These are phyloP conservation scores for Nothobranchius furzeri DNA, from an alignment of 2,113 vertebrate genomes.

Conservation along the genomic window DNA sequence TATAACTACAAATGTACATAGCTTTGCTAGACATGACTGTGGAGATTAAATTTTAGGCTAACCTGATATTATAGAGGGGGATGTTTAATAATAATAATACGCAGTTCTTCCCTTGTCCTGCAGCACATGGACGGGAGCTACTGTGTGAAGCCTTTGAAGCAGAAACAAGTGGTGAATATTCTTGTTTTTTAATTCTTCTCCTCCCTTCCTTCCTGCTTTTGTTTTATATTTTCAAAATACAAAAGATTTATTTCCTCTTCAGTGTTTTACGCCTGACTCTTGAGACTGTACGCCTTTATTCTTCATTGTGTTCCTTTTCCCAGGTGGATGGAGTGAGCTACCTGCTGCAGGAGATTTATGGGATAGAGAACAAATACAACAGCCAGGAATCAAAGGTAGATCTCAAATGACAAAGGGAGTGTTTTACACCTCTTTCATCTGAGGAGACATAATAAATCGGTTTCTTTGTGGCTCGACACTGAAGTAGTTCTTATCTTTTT, in stretches of 20 bases:
- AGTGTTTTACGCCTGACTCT: background rate
- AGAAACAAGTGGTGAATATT: conserved; percentile 95
- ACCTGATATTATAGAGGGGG: background rate
- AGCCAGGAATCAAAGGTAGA: conserved; percentile 91
- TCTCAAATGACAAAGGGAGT: background rate
- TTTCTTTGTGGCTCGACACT: background rate
- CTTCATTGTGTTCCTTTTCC: conserved; percentile 13
- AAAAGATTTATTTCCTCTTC: conserved; percentile 20
- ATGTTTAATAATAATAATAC: background rate
- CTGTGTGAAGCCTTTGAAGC: conserved; percentile 97
- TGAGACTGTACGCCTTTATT: conserved; percentile 16
- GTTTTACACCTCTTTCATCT: conserved; percentile 2
- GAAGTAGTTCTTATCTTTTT: background rate
- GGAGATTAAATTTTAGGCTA: too few species aligned
- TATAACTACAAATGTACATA: too few species aligned
- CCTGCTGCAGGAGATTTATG: conserved; percentile 98
- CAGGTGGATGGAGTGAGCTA: conserved; percentile 99
- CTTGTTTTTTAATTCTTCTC: conserved; percentile 7
- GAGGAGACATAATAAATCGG: background rate
- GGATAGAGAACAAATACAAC: conserved; percentile 99
- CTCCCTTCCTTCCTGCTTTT: conserved; percentile 21
- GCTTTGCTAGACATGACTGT: background rate
- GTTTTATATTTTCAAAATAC: conserved; percentile 27
- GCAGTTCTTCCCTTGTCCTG: conserved; percentile 29
- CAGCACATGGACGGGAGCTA: conserved; percentile 95